A percentile compares a stretch with the other conserved stretches of the same genome.
These are phyloP conservation scores for Xylocampa areola DNA, from an alignment of 2,888 invertebrate genomes.

Conservation along the genomic window DNA sequence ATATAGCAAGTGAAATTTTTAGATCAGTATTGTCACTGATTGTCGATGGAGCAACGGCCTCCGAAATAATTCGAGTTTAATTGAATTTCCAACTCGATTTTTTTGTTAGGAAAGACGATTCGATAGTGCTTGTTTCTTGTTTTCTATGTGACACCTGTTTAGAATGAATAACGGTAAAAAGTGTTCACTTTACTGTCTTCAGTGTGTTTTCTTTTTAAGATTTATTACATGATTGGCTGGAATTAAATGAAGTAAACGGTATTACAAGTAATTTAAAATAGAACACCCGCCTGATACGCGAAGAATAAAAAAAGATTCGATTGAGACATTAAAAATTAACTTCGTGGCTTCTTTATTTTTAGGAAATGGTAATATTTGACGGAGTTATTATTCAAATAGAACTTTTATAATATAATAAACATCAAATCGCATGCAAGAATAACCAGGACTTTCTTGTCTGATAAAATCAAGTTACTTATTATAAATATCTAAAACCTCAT, in stretches of 20 bases:
- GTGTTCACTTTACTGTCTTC: conserved; percentile 62
- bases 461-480: no score
- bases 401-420: neutral
- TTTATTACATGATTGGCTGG: conserved; percentile 46
- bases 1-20: conserved; percentile 77
- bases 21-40: conserved; percentile 81
- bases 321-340: conserved; percentile 32
- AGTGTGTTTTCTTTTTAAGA: conserved; percentile 50
- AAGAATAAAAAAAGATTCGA: conserved; percentile 15
- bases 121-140: conserved; percentile 67
- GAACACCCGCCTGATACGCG: conserved; percentile 29
- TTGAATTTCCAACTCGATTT: conserved; percentile 83
- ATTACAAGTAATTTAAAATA: conserved; percentile 50
- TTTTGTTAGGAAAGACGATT: conserved; percentile 67
- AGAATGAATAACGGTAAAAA: conserved; percentile 67
- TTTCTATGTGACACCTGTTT: conserved; percentile 67
- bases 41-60: conserved; percentile 77
- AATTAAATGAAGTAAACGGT: conserved; percentile 60
- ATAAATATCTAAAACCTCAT: no score
- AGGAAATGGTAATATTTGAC: neutral
- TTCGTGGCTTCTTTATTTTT: conserved; percentile 4
- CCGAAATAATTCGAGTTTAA: conserved; percentile 80
- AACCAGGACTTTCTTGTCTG: no score
- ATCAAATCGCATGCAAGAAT: neutral
- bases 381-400: neutral